Evolutionary conservation across 1,140 invertebrate species (phyloP), one percentile per base, ranked within the genome.

Genomic region (Leptonema lineaticorne): DNA sequence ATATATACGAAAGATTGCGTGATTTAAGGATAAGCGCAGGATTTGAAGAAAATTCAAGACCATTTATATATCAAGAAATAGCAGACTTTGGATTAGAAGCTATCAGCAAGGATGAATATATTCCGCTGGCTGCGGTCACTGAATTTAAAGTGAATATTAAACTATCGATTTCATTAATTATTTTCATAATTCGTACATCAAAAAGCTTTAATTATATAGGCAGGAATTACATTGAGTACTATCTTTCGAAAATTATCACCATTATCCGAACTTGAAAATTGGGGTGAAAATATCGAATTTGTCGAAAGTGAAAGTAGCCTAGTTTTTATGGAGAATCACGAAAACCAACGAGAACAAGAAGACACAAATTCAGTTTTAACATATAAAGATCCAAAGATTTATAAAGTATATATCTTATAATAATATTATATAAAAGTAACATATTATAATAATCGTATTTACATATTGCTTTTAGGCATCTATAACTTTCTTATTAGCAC

Each of bases 61-160:
- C 90, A 0, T 89, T 88, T 75, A 84, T 93, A 68, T 90, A 84
- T 76, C 91, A 93, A 75, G 92, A 95, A 81, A 91, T 95, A 4
- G 92, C 93, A 50, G 92, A 94, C 77, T 79, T 85, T 6, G 88
- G 89, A 37, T 82, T 86, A 27, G 92, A 92, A 75, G 86, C 89
- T 53, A 79, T 93, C 58, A 85, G 79, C 11, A 83, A 83, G 26
- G 74, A 76, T 2, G 88, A 92, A 73, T 93, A 93, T 75, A 85
- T 85, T 7, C 69, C 78, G 0, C 77, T 90, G 1, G 90, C 86
- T 22, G 79, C 85, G 9, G 89, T 93, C 4, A 92, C 90, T 0
- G 92, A 94, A 75, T 94, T 94, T 75, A 79, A 72, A 26, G 73
- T 68, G 58, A 65, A 6, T 48, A 26, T 26, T 26, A 56, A 46